Evolutionary conservation across 2,797 vertebrate genomes (phyloP), one percentile per base, ranked within the genome.

Genomic region (Dendrocincla fuliginosa): DNA sequence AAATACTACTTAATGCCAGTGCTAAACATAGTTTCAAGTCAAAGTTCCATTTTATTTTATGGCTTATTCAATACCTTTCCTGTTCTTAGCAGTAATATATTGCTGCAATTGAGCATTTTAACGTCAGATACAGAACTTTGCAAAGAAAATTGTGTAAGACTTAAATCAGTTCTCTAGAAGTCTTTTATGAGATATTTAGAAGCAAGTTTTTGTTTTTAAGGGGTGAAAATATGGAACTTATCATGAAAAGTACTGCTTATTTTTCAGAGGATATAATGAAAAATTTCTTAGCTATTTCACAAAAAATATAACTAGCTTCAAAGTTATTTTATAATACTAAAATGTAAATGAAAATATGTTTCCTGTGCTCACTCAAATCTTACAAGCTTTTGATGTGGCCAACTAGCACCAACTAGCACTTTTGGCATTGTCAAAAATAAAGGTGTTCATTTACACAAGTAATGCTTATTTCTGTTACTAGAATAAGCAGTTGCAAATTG

Each of bases 401-500:
- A 87, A 8, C 68, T 77, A 85, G 61, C 75, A 89, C 71, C 81
- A 90, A 84, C 82, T 93, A 87, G 42, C 95, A 63, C 73, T 93
- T 94, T 88, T 91, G 92, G 90, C 91, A 84, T 79, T 95, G 89
- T 68, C 94, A 95, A 88, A 96, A 90, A 84, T 70, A 96, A 93
- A 93, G 76, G 44, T 50, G 37, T 94, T 95, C 87, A 94, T 93
- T 95, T 96, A 86, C 95, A 50, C 42, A 74, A 94, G 74, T 91
- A 84, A 84, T 92, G 57, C 91, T 97, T 97, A 90, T 93, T 97
- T 89, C 94, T 92, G 15, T 83, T 95, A 61, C 83, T 84, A 92
- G 90, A 95, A 93, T 81, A 96, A 94, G 73, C 69, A 92, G 90
- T 25, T 97, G 95, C 94, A 96, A 96, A 96, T 91, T 97, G 90